phyloP scores from a whole-genome alignment of 2,113 vertebrate genomes.

The Leptobrachium ailaonicum region DNA sequence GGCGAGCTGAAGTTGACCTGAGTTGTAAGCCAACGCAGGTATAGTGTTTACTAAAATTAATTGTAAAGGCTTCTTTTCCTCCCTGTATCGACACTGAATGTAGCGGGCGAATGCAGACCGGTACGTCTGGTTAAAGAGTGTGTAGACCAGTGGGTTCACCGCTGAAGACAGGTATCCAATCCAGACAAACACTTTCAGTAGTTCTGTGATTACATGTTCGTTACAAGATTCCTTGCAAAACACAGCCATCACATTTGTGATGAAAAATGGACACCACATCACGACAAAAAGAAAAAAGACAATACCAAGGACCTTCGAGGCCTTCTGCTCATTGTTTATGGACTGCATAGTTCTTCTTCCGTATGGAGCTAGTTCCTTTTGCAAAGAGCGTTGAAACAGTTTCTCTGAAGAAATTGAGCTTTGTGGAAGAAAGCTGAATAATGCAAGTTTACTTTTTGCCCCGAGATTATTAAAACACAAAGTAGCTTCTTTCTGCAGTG shows the following conservation, averaged over 20 bases:
- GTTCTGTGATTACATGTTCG: constrained; percentile 70
- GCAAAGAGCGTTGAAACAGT: constrained; percentile 81
- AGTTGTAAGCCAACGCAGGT: constrained; percentile 84
- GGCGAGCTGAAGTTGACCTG: constrained; percentile 74
- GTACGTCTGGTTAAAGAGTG: constrained; percentile 92
- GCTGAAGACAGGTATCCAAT: constrained; percentile 94
- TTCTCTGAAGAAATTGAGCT: constrained; percentile 87
- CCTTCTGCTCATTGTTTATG: constrained; percentile 94
- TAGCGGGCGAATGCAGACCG: constrained; percentile 88
- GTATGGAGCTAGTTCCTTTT: constrained; percentile 66
- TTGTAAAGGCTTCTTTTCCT: constrained; percentile 86
- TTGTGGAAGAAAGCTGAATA: constrained; percentile 84
- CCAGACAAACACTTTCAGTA: constrained; percentile 95
- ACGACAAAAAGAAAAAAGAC: constrained; percentile 96
- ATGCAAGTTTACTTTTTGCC: constrained; percentile 80
- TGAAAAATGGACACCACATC: constrained; percentile 98
- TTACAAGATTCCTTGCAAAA: constrained; percentile 81
- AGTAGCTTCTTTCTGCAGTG: constrained; percentile 87
- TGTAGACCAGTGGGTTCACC: constrained; percentile 93
- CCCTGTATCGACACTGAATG: constrained; percentile 85
- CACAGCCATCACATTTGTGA: constrained; percentile 91
- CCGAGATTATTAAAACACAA: constrained; percentile 82
- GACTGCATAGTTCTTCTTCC: constrained; percentile 89
- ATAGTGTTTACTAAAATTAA: constrained; percentile 92
- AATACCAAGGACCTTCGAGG: constrained; percentile 93